Conservation (phyloP, 2,797 vertebrate species). For the Squalus acanthias region DNA sequence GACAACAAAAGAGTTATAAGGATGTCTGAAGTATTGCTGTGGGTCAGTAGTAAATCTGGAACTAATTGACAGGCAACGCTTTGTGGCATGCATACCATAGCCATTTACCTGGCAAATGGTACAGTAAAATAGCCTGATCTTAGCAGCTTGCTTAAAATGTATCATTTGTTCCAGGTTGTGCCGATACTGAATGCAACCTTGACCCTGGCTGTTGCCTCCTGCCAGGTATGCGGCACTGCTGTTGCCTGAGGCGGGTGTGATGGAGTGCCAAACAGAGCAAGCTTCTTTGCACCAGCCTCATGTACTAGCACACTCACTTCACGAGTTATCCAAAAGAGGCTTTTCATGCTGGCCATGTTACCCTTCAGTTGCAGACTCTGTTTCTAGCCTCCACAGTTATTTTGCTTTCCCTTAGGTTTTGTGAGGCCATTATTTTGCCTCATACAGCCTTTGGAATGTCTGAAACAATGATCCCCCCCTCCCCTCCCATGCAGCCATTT, state of each 20-base stretch:
- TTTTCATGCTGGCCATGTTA: background rate
- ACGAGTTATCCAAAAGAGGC: background rate
- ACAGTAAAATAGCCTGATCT: background rate
- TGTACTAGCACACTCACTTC: background rate
- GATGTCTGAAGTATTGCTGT: background rate
- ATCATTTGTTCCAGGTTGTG: background rate
- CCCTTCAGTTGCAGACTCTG: background rate
- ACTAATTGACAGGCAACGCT: background rate
- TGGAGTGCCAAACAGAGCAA: background rate
- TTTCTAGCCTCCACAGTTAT: background rate
- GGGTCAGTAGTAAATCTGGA: background rate
- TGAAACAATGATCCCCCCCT: background rate
- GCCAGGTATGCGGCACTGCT: background rate
- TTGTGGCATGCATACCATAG: background rate
- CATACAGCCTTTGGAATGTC: background rate
- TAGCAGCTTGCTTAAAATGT: background rate
- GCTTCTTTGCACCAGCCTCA: background rate
- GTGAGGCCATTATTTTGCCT: background rate
- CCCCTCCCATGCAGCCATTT: background rate
- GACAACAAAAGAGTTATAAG: background rate
- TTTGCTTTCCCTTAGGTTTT: background rate
- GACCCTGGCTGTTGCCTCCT: background rate
- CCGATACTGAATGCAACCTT: background rate
- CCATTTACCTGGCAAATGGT: background rate
- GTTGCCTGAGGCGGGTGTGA: background rate